Base-by-base conservation (phyloP, 2,888 invertebrate genomes). In the Syrphus vitripennis region DNA sequence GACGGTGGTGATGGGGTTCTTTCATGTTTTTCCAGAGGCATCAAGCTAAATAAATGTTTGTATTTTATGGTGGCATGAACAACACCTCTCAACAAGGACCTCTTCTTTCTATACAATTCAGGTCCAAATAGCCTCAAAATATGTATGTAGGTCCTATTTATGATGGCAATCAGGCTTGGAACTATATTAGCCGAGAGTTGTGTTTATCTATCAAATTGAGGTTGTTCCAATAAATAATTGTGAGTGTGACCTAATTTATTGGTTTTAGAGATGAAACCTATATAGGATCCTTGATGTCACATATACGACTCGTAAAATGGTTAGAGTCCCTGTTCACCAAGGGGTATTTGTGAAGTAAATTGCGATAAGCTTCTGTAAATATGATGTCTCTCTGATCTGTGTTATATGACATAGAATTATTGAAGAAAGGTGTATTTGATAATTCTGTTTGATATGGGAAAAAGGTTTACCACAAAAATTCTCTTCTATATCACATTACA, bases 231-330 rank as follows among this genome's bases (percentile, higher is more conserved):
- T 80, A 65, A 59, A 80, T 76, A 45, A 45, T 69, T 61, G 10
- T 29, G 63, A 42, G 24, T 40, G 24, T 40, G 75, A 76, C 75
- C 83, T 71, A 80, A 80, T 84, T 84, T 80, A 75, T 76, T 65
- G 63, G 70, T 70, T 80, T 76, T 67, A 76, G 65, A 71, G 75
- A 80, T 80, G 83, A 71, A 53, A 61, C n/a, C 67, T 76, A 74
- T 48, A 65, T 24, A 24, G 34, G 31, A 21, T 70, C 40, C 42
- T 63, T 50, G 55, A 50, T 83, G 72, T 53, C 67, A 48, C 21
- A 34, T 24, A 19, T 21, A 4, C 14, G 1, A 14, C 31, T 31
- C 55, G 19, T 10, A 34, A 31, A 67, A 48, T 31, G 14, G 48
- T 10, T 37, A 1, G 57, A 45, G 31, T 67, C 40, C 67, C 34